These are phyloP conservation scores for Sicus ferrugineus DNA, from an alignment of 2,888 invertebrate species.

Conservation along the genomic window DNA sequence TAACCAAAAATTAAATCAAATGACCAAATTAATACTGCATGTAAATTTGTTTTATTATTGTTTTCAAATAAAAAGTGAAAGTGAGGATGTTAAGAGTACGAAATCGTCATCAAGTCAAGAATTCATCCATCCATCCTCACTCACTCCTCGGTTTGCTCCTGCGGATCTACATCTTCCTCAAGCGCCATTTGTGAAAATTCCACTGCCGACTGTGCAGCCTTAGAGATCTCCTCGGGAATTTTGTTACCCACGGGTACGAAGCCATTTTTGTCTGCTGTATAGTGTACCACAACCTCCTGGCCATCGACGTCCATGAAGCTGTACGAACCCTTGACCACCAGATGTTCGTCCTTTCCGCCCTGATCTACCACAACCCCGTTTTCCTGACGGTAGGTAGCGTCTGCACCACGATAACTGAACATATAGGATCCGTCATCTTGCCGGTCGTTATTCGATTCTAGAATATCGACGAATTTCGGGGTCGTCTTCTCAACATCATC, in stretches of 20 bases:
- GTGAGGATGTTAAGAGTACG: too few relatives aligned
- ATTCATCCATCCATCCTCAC: too few relatives aligned
- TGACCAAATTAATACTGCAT: too few relatives aligned
- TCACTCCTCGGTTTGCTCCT: neutral
- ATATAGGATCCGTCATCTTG: constrained; percentile 58
- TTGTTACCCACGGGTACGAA: constrained; percentile 61
- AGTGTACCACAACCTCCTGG: constrained; percentile 57
- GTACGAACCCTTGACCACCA: constrained; percentile 59
- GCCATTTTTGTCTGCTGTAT: constrained; percentile 59
- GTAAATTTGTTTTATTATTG: too few relatives aligned
- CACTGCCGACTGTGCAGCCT: constrained; percentile 53
- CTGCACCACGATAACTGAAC: constrained; percentile 56
- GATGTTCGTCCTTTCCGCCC: constrained; percentile 51
- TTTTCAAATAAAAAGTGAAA: too few relatives aligned
- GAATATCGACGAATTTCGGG: constrained; percentile 49
- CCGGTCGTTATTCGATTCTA: constrained; percentile 55
- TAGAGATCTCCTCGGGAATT: constrained; percentile 55
- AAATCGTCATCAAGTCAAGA: too few relatives aligned
- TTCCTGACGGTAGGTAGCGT: constrained; percentile 58
- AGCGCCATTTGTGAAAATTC: constrained; percentile 39
- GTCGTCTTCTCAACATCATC: constrained; percentile 23
- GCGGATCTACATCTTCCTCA: constrained; percentile 31
- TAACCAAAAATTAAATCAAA: too few relatives aligned
- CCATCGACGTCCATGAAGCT: constrained; percentile 58
- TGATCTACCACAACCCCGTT: constrained; percentile 54